Evolutionary conservation across 1,140 invertebrate species (phyloP).

Genomic region (Centruroides sculpturatus): DNA sequence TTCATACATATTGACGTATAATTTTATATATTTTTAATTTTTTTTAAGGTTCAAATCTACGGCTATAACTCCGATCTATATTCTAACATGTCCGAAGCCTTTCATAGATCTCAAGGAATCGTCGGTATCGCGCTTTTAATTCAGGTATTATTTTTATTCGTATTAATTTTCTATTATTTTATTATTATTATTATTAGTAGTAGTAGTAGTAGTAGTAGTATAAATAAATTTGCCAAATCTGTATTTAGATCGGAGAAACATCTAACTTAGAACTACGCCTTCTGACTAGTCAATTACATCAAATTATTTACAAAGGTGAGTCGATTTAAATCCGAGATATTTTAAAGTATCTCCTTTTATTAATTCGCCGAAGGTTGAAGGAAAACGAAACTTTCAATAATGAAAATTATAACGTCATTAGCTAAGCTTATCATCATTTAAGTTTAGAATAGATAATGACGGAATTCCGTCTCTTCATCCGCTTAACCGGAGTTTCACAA

Average conservation of each 20-base stretch:
- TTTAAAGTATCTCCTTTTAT: neutral
- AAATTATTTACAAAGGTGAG: conserved; percentile 63
- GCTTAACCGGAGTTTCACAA: too few species aligned
- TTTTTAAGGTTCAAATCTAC: conserved; percentile 59
- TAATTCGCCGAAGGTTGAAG: neutral
- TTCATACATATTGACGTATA: too few species aligned
- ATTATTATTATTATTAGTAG: too few species aligned
- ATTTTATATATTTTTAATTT: too few species aligned
- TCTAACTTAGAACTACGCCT: conserved; percentile 67
- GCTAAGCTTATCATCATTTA: too few species aligned
- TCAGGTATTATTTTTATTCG: conserved; percentile 35
- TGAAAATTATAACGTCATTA: too few species aligned
- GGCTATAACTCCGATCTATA: conserved; percentile 93
- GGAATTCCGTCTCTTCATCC: too few species aligned
- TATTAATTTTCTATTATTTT: neutral
- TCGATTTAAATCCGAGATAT: neutral
- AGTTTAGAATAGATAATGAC: too few species aligned
- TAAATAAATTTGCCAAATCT: conserved; percentile 21
- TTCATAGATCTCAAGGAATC: conserved; percentile 65
- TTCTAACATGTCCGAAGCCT: conserved; percentile 87
- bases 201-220: too few species aligned
- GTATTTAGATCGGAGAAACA: conserved; percentile 56
- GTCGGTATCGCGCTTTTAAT: conserved; percentile 86
- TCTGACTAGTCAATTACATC: conserved; percentile 71
- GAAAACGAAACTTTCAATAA: too few species aligned